Conservation (phyloP, 2,888 invertebrate species). For the Lordiphosa andalusiaca region DNA sequence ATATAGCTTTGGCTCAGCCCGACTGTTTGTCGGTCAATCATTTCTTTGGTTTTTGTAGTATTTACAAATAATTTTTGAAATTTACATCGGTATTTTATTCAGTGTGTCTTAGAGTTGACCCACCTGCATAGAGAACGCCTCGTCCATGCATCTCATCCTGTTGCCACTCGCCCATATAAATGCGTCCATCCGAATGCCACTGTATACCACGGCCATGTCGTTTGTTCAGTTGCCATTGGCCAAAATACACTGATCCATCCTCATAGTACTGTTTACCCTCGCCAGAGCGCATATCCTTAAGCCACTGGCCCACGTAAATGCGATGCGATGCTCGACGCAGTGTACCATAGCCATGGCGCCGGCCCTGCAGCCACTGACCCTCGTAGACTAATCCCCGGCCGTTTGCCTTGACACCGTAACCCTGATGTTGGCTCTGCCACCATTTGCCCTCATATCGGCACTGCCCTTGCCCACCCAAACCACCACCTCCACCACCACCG, state of each 20-base stretch:
- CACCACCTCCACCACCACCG: slow-evolving; percentile 48
- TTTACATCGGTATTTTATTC: too few relatives aligned
- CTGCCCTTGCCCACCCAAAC: slow-evolving; percentile 35
- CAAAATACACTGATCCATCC: slow-evolving; percentile 73
- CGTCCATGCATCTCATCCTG: slow-evolving; percentile 71
- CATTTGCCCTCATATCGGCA: slow-evolving; percentile 69
- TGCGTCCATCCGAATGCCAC: slow-evolving; percentile 74
- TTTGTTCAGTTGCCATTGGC: slow-evolving; percentile 72
- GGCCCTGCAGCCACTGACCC: slow-evolving; percentile 75
- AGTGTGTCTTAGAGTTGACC: slow-evolving; percentile 1
- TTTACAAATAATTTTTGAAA: too few relatives aligned
- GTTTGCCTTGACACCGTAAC: slow-evolving; percentile 67
- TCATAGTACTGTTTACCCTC: slow-evolving; percentile 78
- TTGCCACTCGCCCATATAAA: slow-evolving; percentile 79
- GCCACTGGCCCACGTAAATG: slow-evolving; percentile 77
- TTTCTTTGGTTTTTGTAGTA: too few relatives aligned
- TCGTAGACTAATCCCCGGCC: slow-evolving; percentile 72
- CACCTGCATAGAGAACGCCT: slow-evolving; percentile 74
- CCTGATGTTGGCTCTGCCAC: slow-evolving; percentile 62
- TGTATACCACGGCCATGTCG: slow-evolving; percentile 76
- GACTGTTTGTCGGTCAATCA: too few relatives aligned
- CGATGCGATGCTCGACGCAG: slow-evolving; percentile 61
- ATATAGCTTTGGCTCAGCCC: too few relatives aligned
- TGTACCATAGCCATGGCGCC: slow-evolving; percentile 76
- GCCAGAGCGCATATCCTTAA: slow-evolving; percentile 68